Percentiles rank a stretch among this genome's conserved stretches.
Conservation (phyloP, 2,113 vertebrate species). For the Struthidea cinerea region DNA sequence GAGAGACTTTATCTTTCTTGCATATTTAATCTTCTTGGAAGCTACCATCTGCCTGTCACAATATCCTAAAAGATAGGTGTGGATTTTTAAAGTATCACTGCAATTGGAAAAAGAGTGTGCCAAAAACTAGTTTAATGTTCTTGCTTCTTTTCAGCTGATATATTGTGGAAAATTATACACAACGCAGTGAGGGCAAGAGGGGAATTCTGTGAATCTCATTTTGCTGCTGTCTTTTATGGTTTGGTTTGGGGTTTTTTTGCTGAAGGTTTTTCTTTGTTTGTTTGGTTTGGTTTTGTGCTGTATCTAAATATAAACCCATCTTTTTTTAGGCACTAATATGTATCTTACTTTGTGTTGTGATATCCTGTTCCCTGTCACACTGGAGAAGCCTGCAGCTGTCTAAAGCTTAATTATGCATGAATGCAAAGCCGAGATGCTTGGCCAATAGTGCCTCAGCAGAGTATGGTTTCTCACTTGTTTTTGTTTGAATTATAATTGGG, state of each 20-base stretch:
- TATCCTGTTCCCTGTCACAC: constrained; percentile 45
- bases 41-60: neutral
- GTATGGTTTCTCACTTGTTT: constrained; percentile 64
- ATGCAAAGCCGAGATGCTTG: constrained; percentile 71
- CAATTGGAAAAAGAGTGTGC: neutral
- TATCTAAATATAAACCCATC: constrained; percentile 39
- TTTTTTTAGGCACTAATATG: constrained; percentile 26
- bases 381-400: constrained; percentile 72
- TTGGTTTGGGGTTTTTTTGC: neutral
- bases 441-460: constrained; percentile 60
- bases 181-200: neutral
- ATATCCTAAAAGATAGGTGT: neutral
- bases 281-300: constrained; percentile 6
- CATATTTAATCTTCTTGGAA: constrained; percentile 59
- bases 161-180: neutral
- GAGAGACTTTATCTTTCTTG: constrained; percentile 35
- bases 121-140: constrained; percentile 22
- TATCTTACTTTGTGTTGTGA: constrained; percentile 60
- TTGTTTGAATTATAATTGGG: constrained; percentile 71
- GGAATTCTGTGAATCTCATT: neutral
- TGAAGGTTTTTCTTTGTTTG: constrained; percentile 1
- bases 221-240: neutral
- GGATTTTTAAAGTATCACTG: constrained; percentile 2
- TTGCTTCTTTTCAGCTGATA: constrained; percentile 40
- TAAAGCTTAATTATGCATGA: constrained; percentile 78